A percentile compares a stretch with the other conserved stretches of the same genome.
phyloP scores from a whole-genome alignment of 2,797 vertebrate genomes.

The Pipistrellus pygmaeus region DNA sequence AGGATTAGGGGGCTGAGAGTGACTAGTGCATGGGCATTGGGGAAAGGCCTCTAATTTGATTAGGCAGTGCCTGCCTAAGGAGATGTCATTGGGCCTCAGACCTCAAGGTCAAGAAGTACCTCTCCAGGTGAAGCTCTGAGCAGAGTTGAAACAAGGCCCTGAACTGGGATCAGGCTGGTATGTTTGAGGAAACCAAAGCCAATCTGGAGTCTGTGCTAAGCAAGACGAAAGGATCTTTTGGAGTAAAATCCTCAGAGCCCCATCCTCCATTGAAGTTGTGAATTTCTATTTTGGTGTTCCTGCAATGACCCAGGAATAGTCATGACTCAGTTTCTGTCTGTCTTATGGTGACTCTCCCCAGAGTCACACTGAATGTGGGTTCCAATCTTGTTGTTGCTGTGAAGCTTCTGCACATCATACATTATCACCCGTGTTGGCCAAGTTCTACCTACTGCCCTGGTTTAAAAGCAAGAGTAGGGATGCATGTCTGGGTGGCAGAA shows the following conservation, averaged over 20 bases:
- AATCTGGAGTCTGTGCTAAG: neutral
- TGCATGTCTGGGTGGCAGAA: neutral
- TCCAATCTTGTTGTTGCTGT: neutral
- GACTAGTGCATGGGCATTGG: neutral
- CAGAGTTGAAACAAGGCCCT: neutral
- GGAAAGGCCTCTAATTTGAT: neutral
- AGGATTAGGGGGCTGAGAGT: neutral
- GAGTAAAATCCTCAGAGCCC: neutral
- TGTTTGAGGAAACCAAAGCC: neutral
- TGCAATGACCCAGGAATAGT: neutral
- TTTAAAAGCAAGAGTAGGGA: neutral
- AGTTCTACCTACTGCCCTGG: neutral
- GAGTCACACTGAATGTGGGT: neutral
- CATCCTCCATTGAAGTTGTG: neutral
- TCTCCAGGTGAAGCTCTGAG: neutral
- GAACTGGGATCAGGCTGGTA: neutral
- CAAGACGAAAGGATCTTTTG: neutral
- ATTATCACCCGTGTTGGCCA: neutral
- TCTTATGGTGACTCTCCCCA: neutral
- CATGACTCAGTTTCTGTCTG: neutral
- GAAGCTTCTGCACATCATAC: neutral
- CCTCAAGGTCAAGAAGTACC: neutral
- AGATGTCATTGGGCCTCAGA: neutral
- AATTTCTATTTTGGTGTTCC: neutral
- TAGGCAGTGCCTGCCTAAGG: neutral